Evolutionary conservation across 2,113 vertebrate species (phyloP), one percentile per base, ranked within the genome.

Genomic region (Apodemus sylvaticus): DNA sequence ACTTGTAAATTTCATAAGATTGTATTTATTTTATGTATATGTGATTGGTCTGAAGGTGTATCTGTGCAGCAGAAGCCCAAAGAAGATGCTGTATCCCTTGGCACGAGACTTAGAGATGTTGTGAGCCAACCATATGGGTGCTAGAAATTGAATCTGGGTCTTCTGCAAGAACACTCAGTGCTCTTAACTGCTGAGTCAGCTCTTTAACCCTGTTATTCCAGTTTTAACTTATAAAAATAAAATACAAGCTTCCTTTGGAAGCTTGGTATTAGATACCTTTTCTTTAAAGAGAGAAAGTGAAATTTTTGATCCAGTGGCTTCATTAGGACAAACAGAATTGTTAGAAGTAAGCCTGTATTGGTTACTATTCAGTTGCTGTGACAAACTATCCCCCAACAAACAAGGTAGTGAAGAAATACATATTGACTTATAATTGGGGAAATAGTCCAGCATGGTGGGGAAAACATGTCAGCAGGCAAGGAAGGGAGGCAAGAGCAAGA

Each of bases 211-310:
- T 74, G 22, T 86, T 48, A 83, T 87, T 34, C 74, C 78, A 24
- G n/a, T 31, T 95, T 94, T 85, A 36, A 87, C 53, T 93, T 94
- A 58, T 31, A 85, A 81, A 85, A 62, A 55, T 42, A 48, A 77
- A 53, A 19, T 31, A 55, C 45, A 19, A 58, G 66, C 1, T 45
- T 64, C 51, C 22, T 89, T 76, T 85, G 68, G 90, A 90, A 26
- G 3, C 82, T 64, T 71, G 26, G 42, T 86, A 31, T 29, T 24
- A 26, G 39, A 3, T 45, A 8, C 24, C 39, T 71, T 51, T 82
- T 82, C 70, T 79, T 17, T 68, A 51, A 79, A 89, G 70, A 58
- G 10, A 81, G 19, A 24, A 86, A 90, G 22, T 45, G 17, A 85
- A 60, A 81, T 55, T 58, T 77, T 78, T 68, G 86, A 89, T 60